These are phyloP conservation scores for Stegana nigrithorax DNA, from an alignment of 2,888 invertebrate species.

Conservation along the genomic window DNA sequence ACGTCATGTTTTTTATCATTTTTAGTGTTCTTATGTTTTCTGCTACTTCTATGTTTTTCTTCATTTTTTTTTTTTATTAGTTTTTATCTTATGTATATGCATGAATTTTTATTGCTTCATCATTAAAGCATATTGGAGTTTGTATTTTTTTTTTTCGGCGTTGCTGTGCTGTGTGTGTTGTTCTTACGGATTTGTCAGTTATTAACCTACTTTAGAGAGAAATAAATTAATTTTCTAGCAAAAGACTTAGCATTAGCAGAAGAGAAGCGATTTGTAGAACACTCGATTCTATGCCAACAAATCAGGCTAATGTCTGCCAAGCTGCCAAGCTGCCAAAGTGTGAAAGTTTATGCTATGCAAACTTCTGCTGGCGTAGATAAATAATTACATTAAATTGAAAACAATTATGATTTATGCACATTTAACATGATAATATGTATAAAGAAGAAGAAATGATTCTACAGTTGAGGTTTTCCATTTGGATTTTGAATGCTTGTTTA, in stretches of 20 bases:
- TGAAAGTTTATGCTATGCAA: constrained; percentile 6
- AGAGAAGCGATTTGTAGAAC: constrained; percentile 7
- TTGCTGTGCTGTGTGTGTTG: constrained; percentile 7
- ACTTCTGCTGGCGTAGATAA: background rate
- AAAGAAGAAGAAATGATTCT: too few species aligned
- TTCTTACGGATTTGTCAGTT: constrained; percentile 46
- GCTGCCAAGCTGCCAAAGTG: background rate
- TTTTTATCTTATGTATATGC: background rate
- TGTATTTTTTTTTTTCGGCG: background rate
- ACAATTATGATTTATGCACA: constrained; percentile 6
- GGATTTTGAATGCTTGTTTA: too few species aligned
- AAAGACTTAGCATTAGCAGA: constrained; percentile 2
- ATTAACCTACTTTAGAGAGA: constrained; percentile 52
- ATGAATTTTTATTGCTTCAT: too few species aligned
- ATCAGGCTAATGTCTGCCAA: constrained; percentile 11
- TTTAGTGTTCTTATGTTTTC: too few species aligned
- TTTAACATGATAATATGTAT: background rate
- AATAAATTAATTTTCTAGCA: constrained; percentile 48
- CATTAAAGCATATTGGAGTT: constrained; percentile 1
- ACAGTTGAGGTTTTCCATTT: too few species aligned
- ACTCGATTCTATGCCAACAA: background rate
- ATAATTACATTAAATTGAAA: constrained; percentile 2
- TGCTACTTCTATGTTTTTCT: too few species aligned
- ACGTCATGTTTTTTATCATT: too few species aligned
- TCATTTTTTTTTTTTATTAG: background rate